phyloP scores from a whole-genome alignment of 2,113 vertebrate genomes.

The Lanius collurio region DNA sequence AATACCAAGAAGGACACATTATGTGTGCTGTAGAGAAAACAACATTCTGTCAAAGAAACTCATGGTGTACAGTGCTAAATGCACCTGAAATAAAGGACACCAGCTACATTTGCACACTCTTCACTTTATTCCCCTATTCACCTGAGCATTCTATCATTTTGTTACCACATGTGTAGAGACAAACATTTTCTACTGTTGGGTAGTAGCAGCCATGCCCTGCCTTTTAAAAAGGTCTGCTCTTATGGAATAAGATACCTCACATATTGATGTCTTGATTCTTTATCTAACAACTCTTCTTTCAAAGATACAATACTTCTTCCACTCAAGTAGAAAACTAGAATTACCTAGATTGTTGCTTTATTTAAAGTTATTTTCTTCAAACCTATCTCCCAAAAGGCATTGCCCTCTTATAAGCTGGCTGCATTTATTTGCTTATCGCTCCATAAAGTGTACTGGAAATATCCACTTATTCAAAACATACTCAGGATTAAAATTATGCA shows the following conservation, averaged over 20 bases:
- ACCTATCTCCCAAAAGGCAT: background rate
- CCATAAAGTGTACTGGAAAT: background rate
- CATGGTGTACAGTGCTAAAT: background rate
- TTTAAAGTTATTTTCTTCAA: background rate
- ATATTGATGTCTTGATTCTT: background rate
- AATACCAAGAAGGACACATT: background rate
- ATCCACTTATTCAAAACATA: background rate
- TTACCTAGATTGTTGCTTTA: background rate
- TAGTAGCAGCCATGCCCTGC: background rate
- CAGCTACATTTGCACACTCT: accelerated
- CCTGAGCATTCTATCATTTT: accelerated
- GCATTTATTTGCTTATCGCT: background rate
- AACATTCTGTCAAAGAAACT: background rate
- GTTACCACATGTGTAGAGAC: background rate
- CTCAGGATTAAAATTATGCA: background rate
- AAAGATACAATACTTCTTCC: background rate
- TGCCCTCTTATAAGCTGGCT: background rate
- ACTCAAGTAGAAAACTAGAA: background rate
- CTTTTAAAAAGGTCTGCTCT: background rate
- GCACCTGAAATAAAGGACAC: background rate
- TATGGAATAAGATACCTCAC: background rate
- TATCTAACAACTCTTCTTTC: background rate
- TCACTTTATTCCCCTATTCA: background rate
- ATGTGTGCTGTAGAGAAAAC: background rate
- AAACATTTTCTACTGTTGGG: background rate